Base-by-base conservation (phyloP, 2,797 vertebrate genomes). In the Tarsius wallacei region DNA sequence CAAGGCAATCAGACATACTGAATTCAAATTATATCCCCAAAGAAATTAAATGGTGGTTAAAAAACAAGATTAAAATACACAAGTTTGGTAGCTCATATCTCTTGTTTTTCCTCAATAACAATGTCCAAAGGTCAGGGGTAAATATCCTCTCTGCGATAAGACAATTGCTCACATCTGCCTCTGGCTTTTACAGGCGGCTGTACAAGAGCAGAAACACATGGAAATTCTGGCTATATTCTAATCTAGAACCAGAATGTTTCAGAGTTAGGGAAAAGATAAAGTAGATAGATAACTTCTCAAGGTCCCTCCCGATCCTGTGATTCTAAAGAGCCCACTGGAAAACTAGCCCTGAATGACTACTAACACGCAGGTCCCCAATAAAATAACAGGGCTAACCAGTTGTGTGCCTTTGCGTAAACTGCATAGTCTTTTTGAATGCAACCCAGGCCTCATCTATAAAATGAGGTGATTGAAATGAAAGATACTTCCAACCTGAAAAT, bases 11-110 rank as follows among this genome's bases (percentile, higher is more conserved):
- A 87, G 96, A 96, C 64, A 91, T n/a, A 83, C 71, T 73, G 94
- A 96, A 97, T 96, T 96, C 91, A 95, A 97, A 92, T 95, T 53
- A 73, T 71, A 93, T 83, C 91, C 93, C 94, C 68, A 94, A 85
- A 64, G 53, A 53, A 92, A 91, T 91, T 96, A 93, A 84, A 49
- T 53, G 63, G 17, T 94, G 33, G 55, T 10, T 47, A 64, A 83
- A 70, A 97, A 88, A 13, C 12, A 94, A 82, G 53, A 90, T 87
- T 57, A 49, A 78, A 81, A 94, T 26, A 86, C 74, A 83, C 17
- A 88, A 70, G 61, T 81, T 90, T 47, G 31, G 90, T 92, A 86
- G 90, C 26, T 63, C 21, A 4, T 21, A 74, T 91, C 31, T 47
- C 57, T 64, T 68, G 3, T 16, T 87, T 88, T 76, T 73, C 12